Evolutionary conservation across 2,113 vertebrate genomes (phyloP), one percentile per base, ranked within the genome.

Genomic region (Eudyptes chrysolophus): DNA sequence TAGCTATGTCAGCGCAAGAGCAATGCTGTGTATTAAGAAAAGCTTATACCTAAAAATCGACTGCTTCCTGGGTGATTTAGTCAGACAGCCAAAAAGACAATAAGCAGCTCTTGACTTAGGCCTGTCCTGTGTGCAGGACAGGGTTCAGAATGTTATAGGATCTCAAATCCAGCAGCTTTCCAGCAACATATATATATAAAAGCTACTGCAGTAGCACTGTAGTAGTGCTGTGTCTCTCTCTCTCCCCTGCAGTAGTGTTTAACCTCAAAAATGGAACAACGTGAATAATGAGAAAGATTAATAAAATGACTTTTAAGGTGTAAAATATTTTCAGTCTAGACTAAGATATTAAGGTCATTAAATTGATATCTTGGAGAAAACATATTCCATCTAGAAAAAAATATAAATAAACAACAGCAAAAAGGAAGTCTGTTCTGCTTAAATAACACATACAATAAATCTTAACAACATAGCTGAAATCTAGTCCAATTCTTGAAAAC

Each of bases 201-300:
- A 71, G 46, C 15, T 62, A 54, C 66, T 34, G 13, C 27, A 34
- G 22, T 54, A 34, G 5, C 13, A 3, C 13, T 77, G 30, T 42
- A 36, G 16, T 13, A 24, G 15, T 3, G 1, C 21, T 2, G 19
- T 8, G 5, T 25, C 21, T 26, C 32, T 13, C 16, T 26, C 6
- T 40, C 16, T 18, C n/a, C 36, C 16, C 22, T 38, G 20, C 13
- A 38, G 16, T 16, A 70, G 14, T 70, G 36, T 70, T 70, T 70
- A 44, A 32, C 18, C 3, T 79, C 40, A 78, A 52, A 72, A 79
- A 27, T 19, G 14, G 38, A 62, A 54, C 7, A 22, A 71, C 4
- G 9, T 38, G 27, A 54, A 71, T 52, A 38, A 71, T 34, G 22
- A 40, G 49, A 34, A 38, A 69, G 11, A 36, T 44, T 62, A 70